Evolutionary conservation across 2,113 vertebrate species (phyloP).

Genomic region (Pterophyllum scalare): DNA sequence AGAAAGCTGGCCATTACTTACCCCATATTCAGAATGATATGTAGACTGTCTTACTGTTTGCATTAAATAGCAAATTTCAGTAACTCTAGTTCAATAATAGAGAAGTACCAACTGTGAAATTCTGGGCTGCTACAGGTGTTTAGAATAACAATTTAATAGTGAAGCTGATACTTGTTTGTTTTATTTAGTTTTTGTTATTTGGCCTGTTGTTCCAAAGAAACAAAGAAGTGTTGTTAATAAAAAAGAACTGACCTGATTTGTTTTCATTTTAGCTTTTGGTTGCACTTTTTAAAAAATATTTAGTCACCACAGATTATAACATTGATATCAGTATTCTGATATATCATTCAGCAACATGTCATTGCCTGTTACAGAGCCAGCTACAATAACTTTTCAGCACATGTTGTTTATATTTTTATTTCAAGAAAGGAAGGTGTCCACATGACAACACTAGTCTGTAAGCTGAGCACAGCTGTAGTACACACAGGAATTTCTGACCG

Average conservation of each 20-base stretch:
- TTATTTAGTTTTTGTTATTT: neutral
- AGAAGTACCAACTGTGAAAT: neutral
- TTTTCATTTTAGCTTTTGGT: rapidly evolving
- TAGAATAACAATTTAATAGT: neutral
- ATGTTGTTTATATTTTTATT: too few species aligned
- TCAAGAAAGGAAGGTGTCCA: neutral
- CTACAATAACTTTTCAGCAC: neutral
- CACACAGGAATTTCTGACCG: neutral
- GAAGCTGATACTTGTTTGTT: neutral
- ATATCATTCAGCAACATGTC: too few species aligned
- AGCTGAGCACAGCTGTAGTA: neutral
- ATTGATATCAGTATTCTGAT: neutral
- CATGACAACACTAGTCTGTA: too few species aligned
- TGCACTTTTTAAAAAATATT: neutral
- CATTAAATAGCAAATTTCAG: neutral
- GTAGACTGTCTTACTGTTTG: neutral
- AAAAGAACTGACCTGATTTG: neutral
- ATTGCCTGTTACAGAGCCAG: too few species aligned
- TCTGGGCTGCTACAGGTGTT: neutral
- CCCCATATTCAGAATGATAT: neutral
- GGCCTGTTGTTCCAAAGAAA: neutral
- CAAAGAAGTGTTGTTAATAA: neutral
- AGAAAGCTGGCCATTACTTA: neutral
- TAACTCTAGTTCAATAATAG: neutral
- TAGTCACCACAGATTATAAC: neutral